Base-by-base conservation (phyloP, 2,888 invertebrate genomes). In the Stenurella melanura region DNA sequence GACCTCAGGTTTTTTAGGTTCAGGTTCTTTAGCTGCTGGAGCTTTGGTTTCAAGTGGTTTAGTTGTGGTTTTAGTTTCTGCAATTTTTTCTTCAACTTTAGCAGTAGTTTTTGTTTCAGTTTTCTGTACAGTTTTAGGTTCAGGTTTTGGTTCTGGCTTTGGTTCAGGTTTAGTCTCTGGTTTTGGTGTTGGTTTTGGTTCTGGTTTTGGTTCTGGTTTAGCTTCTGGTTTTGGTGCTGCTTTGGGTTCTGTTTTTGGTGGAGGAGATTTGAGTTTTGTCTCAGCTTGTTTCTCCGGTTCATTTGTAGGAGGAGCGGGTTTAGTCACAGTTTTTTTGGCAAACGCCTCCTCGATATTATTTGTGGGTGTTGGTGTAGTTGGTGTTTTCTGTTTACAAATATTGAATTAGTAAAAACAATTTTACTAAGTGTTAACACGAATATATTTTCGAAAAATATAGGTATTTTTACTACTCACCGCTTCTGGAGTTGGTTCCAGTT, bases 261-360 rank as follows among this genome's bases (percentile, higher is more conserved):
- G 76, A 30, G 82, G 76, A 69, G 78, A 75, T 79, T 80, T 81
- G 66, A 79, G 78, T 78, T 83, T 78, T 70, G 73, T 72, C 58
- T 82, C 82, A 18, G 79, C 74, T 69, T 83, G 81, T 58, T 83
- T 82, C 73, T 81, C 82, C 18, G 80, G 66, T 78, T 81, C 78
- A 74, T 82, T 81, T 50, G 50, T 50, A 7, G 50, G 50, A 50
- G 50, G 50, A n/a, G 50, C n/a, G 57, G 81, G 79, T 78, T 77
- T 85, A 9, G 85, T 85, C 90, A 91, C 82, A 88, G 82, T 82
- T 91, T 91, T 83, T 81, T 85, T 83, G 73, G 82, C 78, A 76
- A 83, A 82, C 80, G 90, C 90, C 42, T 91, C 91, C 76, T 91
- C 91, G 54, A 90, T 88, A 80, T 88, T 85, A 81, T 88, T 87